Conservation (phyloP, 2,888 invertebrate species). For the Atethmia centrago region DNA sequence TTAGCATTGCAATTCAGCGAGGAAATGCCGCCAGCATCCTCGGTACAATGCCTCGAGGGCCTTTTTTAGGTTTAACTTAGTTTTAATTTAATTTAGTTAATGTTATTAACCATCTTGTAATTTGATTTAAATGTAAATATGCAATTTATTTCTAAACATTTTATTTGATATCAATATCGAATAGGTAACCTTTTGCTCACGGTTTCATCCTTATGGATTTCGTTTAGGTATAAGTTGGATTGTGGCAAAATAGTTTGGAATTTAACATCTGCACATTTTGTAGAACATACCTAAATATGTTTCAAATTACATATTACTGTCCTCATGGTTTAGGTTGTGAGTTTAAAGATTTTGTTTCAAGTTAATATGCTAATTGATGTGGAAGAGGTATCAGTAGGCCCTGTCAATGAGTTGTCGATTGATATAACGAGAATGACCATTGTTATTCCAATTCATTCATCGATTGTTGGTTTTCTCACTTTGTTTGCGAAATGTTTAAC, state of each 20-base stretch:
- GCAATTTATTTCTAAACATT: too few species aligned
- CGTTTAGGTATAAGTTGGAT: neutral
- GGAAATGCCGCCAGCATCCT: too few species aligned
- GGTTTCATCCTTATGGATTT: neutral
- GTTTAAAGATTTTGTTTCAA: neutral
- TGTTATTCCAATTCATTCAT: constrained; percentile 2
- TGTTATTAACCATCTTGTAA: too few species aligned
- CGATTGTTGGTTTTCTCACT: constrained; percentile 5
- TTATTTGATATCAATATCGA: neutral
- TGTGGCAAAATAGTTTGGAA: neutral
- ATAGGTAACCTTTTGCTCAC: neutral
- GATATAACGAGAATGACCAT: neutral
- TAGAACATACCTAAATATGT: neutral
- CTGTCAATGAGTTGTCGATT: neutral
- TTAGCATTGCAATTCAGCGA: too few species aligned
- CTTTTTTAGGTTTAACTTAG: too few species aligned
- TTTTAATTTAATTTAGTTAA: too few species aligned
- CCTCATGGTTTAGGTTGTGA: neutral
- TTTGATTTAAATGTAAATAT: too few species aligned
- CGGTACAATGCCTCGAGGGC: too few species aligned
- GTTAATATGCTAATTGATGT: neutral
- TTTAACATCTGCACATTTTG: neutral
- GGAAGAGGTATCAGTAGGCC: neutral
- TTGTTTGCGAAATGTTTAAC: neutral
- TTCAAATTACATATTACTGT: neutral